Conservation (phyloP, 2,113 vertebrate genomes). For the Pungitius pungitius region DNA sequence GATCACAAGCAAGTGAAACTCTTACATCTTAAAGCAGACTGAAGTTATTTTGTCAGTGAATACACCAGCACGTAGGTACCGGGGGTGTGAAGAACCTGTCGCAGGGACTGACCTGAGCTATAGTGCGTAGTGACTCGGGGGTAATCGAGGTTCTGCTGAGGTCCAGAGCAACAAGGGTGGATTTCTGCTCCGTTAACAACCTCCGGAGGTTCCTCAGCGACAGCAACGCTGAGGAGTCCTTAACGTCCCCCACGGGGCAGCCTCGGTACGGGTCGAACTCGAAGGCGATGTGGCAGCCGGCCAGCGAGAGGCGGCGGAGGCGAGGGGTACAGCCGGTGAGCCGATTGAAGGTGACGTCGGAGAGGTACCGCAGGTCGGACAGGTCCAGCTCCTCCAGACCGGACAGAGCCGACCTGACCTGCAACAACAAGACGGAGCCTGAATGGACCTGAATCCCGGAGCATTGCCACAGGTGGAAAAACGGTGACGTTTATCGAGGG, state of each 20-base stretch:
- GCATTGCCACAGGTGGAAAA: neutral
- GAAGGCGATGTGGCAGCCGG: constrained; percentile 85
- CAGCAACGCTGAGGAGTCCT: constrained; percentile 78
- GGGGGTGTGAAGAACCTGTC: constrained; percentile 9
- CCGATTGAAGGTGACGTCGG: constrained; percentile 84
- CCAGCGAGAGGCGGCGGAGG: constrained; percentile 80
- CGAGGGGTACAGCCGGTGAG: constrained; percentile 80
- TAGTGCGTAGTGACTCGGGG: constrained; percentile 74
- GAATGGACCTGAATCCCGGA: neutral
- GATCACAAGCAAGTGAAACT: neutral
- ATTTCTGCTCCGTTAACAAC: constrained; percentile 76
- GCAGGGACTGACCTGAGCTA: constrained; percentile 73
- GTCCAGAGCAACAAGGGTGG: constrained; percentile 77
- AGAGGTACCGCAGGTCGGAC: constrained; percentile 83
- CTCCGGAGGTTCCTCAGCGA: constrained; percentile 83
- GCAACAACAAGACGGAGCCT: neutral
- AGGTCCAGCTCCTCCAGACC: constrained; percentile 84
- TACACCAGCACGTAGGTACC: neutral
- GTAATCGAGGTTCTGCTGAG: constrained; percentile 85
- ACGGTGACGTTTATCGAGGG: neutral
- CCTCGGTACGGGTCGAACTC: constrained; percentile 79
- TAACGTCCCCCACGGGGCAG: constrained; percentile 53
- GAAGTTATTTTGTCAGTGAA: neutral
- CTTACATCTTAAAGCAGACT: neutral
- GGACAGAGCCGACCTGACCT: constrained; percentile 73